These are phyloP conservation scores for Aphelocoma californica DNA, from an alignment of 2,797 vertebrate species.

Conservation along the genomic window DNA sequence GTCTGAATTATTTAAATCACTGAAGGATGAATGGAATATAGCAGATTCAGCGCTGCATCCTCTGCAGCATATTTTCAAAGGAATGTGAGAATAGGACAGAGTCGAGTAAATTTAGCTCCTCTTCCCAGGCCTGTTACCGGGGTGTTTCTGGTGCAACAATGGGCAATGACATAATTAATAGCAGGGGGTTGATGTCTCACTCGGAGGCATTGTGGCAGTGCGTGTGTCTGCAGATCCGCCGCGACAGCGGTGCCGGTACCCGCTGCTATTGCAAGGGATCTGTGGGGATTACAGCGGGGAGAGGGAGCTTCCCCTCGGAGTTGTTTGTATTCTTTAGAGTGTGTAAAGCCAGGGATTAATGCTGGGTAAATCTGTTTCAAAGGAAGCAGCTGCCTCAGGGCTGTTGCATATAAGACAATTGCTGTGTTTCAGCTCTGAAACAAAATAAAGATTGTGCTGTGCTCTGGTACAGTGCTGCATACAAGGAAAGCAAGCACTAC, in stretches of 20 bases:
- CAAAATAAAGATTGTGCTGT: neutral
- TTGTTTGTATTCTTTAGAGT: neutral
- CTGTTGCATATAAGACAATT: neutral
- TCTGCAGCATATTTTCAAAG: neutral
- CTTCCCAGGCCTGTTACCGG: neutral
- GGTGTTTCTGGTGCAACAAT: neutral
- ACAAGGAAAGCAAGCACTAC: neutral
- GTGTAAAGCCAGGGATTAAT: conserved; percentile 43
- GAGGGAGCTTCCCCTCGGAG: neutral
- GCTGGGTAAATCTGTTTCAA: conserved; percentile 12
- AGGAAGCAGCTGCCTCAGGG: conserved; percentile 50
- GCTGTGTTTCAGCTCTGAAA: conserved; percentile 26
- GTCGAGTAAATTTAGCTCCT: neutral
- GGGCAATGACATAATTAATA: neutral
- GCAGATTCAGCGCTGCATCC: neutral
- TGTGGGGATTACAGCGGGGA: neutral
- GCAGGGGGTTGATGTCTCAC: neutral
- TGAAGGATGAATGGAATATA: neutral
- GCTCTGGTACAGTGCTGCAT: neutral
- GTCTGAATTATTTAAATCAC: neutral
- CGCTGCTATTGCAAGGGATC: neutral
- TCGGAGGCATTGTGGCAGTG: neutral
- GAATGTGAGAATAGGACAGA: neutral
- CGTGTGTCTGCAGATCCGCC: neutral
- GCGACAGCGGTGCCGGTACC: neutral